These are phyloP conservation scores for Leucoma salicis DNA, from an alignment of 2,888 invertebrate genomes.

Conservation along the genomic window DNA sequence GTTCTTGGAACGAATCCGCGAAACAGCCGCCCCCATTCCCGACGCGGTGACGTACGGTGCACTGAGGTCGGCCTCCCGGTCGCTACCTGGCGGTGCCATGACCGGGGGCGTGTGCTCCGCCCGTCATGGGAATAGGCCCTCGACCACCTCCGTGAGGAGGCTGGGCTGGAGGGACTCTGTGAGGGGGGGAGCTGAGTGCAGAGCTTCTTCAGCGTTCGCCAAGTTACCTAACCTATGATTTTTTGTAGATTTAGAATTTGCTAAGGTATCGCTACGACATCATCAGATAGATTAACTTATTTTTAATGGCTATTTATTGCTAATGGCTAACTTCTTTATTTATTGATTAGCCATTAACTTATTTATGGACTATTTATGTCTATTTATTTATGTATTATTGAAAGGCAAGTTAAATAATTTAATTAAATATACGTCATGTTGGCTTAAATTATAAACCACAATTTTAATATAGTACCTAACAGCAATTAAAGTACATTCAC, in stretches of 20 bases:
- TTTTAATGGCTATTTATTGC: too few relatives aligned
- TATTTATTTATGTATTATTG: too few relatives aligned
- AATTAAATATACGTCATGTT: too few relatives aligned
- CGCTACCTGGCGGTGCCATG: neutral
- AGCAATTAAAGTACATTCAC: neutral
- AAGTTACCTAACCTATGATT: too few relatives aligned
- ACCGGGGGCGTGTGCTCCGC: conserved; percentile 1
- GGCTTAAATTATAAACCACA: too few relatives aligned
- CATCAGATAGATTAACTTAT: too few relatives aligned
- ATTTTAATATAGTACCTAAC: neutral
- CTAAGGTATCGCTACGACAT: too few relatives aligned
- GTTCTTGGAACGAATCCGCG: neutral
- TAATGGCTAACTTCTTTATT: too few relatives aligned
- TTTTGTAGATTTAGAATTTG: too few relatives aligned
- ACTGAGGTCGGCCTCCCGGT: neutral
- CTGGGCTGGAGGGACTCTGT: neutral
- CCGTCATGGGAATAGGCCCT: neutral
- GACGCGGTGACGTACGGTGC: neutral
- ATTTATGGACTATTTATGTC: too few relatives aligned
- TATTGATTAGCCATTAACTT: too few relatives aligned
- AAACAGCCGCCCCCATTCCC: neutral
- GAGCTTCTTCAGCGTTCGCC: conserved; percentile 30
- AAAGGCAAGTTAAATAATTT: too few relatives aligned
- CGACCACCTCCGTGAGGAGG: neutral
- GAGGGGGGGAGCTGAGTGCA: conserved; percentile 15